Base-by-base conservation (phyloP, 2,888 invertebrate species). In the Hypselothyrea guttata region DNA sequence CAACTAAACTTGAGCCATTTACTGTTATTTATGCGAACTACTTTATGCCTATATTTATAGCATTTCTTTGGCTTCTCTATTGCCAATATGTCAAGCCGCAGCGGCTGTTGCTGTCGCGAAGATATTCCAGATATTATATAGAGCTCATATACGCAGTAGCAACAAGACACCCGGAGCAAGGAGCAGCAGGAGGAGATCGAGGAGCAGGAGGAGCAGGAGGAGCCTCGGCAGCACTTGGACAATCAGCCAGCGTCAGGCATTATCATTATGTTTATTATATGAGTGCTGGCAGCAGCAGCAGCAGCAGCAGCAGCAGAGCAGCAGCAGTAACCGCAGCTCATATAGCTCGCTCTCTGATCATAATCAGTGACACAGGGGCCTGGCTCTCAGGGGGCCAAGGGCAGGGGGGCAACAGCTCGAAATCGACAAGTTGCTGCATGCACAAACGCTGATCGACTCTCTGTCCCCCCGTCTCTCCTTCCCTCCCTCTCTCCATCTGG, bases 231-330 rank as follows among this genome's bases (percentile, higher is more conserved):
- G 57, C 82, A 84, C 69, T 78, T 73, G 83, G 71, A 68, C 63
- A 71, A 71, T 83, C 70, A 75, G 71, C 54, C 70, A 73, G 70
- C 58, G 53, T 58, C 69, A 66, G 76, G 76, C 73, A 81, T 85
- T 85, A 82, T 85, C 86, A 85, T 82, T 82, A 85, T 85, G 81
- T 82, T 83, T 82, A 82, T 83, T 79, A 85, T 75, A 34, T 38
- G 54, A 79, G 57, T 67, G 75, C 74, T 54, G 76, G 66, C 79
- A 62, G 68, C 75, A 18, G 38, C 38, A 22, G 18, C 18, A 30
- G 64, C 74, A 56, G 63, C 73, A 30, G 30, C 30, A 52, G 53
- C 12, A 7, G 35, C 46, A 30, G 45, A 16, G 31, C n/a, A n/a
- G 45, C 56, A 37, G 47, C 41, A 41, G 34, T 55, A 55, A 37